Percentiles rank a stretch among this genome's conserved stretches.
These are phyloP conservation scores for Heliconius congener DNA, from an alignment of 1,140 invertebrate genomes.

Conservation along the genomic window DNA sequence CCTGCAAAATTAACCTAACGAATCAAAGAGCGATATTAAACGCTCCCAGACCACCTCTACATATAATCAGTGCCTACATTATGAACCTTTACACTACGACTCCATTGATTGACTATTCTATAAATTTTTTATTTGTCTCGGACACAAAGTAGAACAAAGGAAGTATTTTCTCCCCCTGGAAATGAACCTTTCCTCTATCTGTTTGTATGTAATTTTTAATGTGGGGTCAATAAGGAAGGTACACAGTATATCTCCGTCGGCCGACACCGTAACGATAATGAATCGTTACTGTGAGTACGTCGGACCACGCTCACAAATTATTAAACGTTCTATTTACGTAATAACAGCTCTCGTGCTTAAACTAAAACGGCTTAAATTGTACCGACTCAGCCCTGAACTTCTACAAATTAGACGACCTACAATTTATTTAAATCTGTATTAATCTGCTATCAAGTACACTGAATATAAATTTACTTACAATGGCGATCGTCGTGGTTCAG, in stretches of 20 bases:
- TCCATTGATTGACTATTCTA: slow-evolving; percentile 58
- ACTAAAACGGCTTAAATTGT: slow-evolving; percentile 12
- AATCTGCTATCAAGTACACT: slow-evolving; percentile 22
- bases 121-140: slow-evolving; percentile 69
- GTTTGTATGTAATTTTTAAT: slow-evolving; percentile 82
- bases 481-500: slow-evolving; percentile 63
- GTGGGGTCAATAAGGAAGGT: slow-evolving; percentile 80
- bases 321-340: slow-evolving; percentile 65
- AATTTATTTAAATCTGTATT: slow-evolving; percentile 31
- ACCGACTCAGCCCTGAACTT: slow-evolving; percentile 13
- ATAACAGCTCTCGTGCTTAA: slow-evolving; percentile 42
- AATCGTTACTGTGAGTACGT: slow-evolving; percentile 71
- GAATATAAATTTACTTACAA: slow-evolving; percentile 51
- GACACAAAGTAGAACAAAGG: slow-evolving; percentile 70
- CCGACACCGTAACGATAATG: slow-evolving; percentile 77
- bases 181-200: slow-evolving; percentile 68
- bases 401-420: slow-evolving; percentile 22
- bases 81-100: slow-evolving; percentile 49
- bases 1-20: slow-evolving; percentile 75
- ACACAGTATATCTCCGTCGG: slow-evolving; percentile 75
- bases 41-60: slow-evolving; percentile 44
- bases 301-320: slow-evolving; percentile 74
- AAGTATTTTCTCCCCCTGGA: slow-evolving; percentile 60
- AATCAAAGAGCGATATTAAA: slow-evolving; percentile 71
- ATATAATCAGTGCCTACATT: slow-evolving; percentile 40